Percentiles rank a stretch among this genome's conserved stretches.
Conservation (phyloP, 2,888 invertebrate genomes). For the Palloptera scutellata region DNA sequence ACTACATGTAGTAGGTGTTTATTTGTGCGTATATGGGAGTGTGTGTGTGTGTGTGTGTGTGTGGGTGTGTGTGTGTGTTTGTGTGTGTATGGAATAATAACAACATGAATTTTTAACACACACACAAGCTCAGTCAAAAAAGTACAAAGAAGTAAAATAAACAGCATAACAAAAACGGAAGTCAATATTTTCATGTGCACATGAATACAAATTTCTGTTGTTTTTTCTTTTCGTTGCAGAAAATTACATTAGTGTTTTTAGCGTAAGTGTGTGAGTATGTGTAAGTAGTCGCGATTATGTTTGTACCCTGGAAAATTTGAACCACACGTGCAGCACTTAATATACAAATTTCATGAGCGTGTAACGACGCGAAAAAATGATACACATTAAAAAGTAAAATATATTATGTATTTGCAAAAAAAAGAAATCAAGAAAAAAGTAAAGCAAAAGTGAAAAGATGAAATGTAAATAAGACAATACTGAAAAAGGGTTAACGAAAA, state of each 20-base stretch:
- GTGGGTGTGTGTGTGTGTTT: slow-evolving; percentile 1
- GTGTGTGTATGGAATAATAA: not conserved
- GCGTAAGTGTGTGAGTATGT: not conserved
- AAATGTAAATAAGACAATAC: too few relatives aligned
- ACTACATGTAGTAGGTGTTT: too few relatives aligned
- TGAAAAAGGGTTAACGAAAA: too few relatives aligned
- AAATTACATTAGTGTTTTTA: not conserved
- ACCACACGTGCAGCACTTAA: not conserved
- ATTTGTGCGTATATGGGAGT: not conserved
- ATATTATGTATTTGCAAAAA: too few relatives aligned
- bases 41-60: slow-evolving; percentile 13
- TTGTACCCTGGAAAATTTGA: not conserved
- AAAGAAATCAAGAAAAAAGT: too few relatives aligned
- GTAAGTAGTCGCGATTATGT: too few relatives aligned
- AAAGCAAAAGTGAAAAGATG: too few relatives aligned
- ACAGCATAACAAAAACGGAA: too few relatives aligned
- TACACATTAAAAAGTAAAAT: too few relatives aligned
- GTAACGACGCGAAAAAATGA: too few relatives aligned
- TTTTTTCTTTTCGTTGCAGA: not conserved
- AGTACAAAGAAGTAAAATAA: too few relatives aligned
- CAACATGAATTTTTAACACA: not conserved
- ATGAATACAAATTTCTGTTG: not conserved
- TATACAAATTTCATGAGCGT: slow-evolving; percentile 14
- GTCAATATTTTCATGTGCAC: too few relatives aligned
- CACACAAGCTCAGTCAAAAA: not conserved